Conservation (phyloP, 1,140 invertebrate genomes). For the Aphidius ervi region DNA sequence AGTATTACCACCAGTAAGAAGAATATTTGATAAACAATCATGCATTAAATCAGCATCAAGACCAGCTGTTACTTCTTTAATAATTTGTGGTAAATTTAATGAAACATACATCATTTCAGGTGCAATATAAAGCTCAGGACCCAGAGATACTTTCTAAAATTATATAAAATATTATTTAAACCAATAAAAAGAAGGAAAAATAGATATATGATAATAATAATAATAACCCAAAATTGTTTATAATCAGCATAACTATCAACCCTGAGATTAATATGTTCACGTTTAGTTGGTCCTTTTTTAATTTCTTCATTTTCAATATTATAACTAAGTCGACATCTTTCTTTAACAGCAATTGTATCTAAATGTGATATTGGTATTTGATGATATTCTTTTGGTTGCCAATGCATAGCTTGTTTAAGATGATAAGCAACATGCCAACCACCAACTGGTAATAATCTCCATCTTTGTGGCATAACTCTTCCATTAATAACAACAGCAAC, state of each 20-base stretch:
- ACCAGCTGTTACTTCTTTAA: conserved; percentile 49
- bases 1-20: conserved; percentile 55
- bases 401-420: conserved; percentile 52
- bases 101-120: conserved; percentile 55
- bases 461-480: conserved; percentile 47
- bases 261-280: conserved; percentile 46
- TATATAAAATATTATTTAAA: neutral
- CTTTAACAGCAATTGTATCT: conserved; percentile 50
- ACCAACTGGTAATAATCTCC: conserved; percentile 49
- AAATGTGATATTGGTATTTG: conserved; percentile 52
- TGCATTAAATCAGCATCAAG: conserved; percentile 45
- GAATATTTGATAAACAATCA: conserved; percentile 51
- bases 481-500: conserved; percentile 54
- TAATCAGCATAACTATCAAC: conserved; percentile 47
- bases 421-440: conserved; percentile 53
- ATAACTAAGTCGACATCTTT: conserved; percentile 51
- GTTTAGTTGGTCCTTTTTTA: conserved; percentile 31
- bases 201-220: conserved; percentile 6
- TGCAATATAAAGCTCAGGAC: conserved; percentile 52
- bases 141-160: conserved; percentile 48
- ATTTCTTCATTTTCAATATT: conserved; percentile 49
- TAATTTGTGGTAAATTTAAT: conserved; percentile 49
- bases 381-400: conserved; percentile 49
- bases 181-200: neutral
- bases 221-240: conserved; percentile 45